Evolutionary conservation across 2,888 invertebrate species (phyloP).

Genomic region (Acanthacorydalis orientalis): DNA sequence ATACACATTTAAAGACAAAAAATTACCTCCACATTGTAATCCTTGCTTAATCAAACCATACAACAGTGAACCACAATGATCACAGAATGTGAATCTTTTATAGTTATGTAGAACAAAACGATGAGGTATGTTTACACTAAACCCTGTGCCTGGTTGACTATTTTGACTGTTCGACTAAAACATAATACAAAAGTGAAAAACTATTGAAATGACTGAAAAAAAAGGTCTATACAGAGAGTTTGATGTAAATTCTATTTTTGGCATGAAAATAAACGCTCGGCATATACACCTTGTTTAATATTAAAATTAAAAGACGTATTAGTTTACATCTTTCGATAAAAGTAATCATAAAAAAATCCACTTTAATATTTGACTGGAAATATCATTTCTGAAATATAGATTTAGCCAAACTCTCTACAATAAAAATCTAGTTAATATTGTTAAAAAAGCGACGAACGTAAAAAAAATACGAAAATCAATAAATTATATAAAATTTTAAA

Average conservation of each 20-base stretch:
- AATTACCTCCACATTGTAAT: conserved; percentile 79
- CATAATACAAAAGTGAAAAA: conserved; percentile 3
- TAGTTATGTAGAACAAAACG: conserved; percentile 91
- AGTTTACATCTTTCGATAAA: too few relatives aligned
- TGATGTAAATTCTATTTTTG: too few relatives aligned
- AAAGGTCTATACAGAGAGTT: too few relatives aligned
- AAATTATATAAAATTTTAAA: too few relatives aligned
- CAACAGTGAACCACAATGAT: conserved; percentile 95
- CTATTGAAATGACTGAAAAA: too few relatives aligned
- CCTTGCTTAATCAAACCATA: conserved; percentile 95
- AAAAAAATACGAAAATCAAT: too few relatives aligned
- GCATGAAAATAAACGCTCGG: too few relatives aligned
- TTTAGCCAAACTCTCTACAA: not conserved
- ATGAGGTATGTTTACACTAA: conserved; percentile 98
- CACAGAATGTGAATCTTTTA: conserved; percentile 97
- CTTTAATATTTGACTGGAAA: too few relatives aligned
- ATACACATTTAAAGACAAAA: not conserved
- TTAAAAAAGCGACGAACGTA: conserved; percentile 8
- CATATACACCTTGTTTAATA: too few relatives aligned
- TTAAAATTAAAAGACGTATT: too few relatives aligned
- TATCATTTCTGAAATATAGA: too few relatives aligned
- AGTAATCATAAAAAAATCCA: too few relatives aligned
- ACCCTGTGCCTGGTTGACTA: conserved; percentile 57
- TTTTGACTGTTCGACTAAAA: conserved; percentile 33
- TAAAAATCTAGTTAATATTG: conserved; percentile 5